Base-by-base conservation (phyloP, 2,113 vertebrate genomes). In the Istiophorus platypterus region DNA sequence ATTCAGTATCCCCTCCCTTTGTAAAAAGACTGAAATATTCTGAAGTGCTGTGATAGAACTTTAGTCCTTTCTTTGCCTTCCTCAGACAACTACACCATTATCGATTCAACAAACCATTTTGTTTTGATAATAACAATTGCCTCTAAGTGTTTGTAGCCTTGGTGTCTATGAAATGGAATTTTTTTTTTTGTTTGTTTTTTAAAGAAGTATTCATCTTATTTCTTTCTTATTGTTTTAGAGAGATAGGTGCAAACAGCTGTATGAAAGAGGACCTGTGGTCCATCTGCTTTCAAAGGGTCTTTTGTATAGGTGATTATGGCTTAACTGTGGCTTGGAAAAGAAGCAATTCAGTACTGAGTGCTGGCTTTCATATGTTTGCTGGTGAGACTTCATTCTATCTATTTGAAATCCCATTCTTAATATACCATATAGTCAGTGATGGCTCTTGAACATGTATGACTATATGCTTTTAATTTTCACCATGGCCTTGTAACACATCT, bases 51-150 rank as follows among this genome's bases (percentile, higher is more conserved):
- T 54, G 65, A 85, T 78, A 54, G 67, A 71, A 68, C 62, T 49
- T 71, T 59, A 68, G 79, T 54, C 51, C 51, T 78, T 82, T 71
- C 18, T 47, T 59, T 69, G 62, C 62, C 39, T 86, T 89, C 70
- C 57, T 58, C 24, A 61, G 58, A 80, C 51, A 72, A 76, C 69
- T 80, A 77, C 51, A 64, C 58, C 29, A 66, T 82, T 85, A 89
- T 90, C 77, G 85, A 82, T 89, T 86, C 59, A 87, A 85, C 81
- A 85, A 80, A 64, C 49, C 52, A 59, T 72, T 82, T 79, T 82
- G 63, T 85, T 89, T 83, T 88, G 81, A 87, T 78, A 89, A 76
- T 78, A 90, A 89, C 72, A 85, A 88, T 90, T 82, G 75, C 37
- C 66, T 83, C 10, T 15, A 45, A 52, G 52, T 78, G 82, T 85